Evolutionary conservation across 2,113 vertebrate genomes (phyloP), one percentile per base, ranked within the genome.

Genomic region (Leptocoma aspasia): DNA sequence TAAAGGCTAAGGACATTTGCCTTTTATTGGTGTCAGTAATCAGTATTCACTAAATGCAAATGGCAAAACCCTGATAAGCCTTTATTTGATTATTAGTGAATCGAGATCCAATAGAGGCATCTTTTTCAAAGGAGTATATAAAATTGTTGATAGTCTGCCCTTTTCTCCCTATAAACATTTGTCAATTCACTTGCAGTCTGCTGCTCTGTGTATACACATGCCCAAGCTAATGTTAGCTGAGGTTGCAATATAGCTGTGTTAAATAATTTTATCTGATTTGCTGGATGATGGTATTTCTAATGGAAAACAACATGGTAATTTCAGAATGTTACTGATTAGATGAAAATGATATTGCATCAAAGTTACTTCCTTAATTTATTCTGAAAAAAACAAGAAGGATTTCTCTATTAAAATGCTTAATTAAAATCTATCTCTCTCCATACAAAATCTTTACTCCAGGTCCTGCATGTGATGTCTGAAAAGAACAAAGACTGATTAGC

Each of bases 271-370:
- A 98, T 98, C 97, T 97, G 97, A 98, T 98, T 97, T 97, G 97
- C 96, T 97, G 98, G 91, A 73, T 97, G 97, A 98, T 97, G 96
- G 96, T 97, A 95, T 97, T 98, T 98, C 97, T 97, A 97, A 97
- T 97, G 96, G 97, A 97, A 98, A 98, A 98, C 97, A 98, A 98
- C 98, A 98, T 97, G 98, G 97, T 98, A 98, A 98, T 98, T 98
- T 98, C 95, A 97, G 98, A 97, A 98, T 97, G 97, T 92, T 98
- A 96, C 97, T 98, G 98, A 98, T 98, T 98, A 98, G 97, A 98
- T 98, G 98, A 98, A 98, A 98, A 98, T 96, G 97, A 98, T 98
- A 98, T 86, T 97, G 97, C 97, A 97, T 98, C 98, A 98, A 98
- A 98, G 98, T 98, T 98, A 97, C 97, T 98, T 97, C 98, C 95